Percentiles rank a stretch among this genome's conserved stretches.
Evolutionary conservation across 1,140 invertebrate species (phyloP).

Genomic region (Atta colombica): DNA sequence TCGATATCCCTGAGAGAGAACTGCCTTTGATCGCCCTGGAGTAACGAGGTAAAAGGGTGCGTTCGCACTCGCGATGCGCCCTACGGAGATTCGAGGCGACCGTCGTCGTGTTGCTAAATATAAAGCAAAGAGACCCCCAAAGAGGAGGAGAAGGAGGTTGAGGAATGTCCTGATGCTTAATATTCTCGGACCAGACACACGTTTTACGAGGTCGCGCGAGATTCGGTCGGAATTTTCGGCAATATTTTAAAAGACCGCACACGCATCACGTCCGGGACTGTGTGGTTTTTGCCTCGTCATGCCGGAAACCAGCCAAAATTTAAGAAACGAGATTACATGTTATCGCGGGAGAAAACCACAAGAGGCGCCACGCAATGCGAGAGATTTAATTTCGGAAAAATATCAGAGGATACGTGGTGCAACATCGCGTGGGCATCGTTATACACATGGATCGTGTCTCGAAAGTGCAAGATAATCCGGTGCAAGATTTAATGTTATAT

Average conservation of each 20-base stretch:
- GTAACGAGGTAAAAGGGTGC: slow-evolving; percentile 65
- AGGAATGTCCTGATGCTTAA: slow-evolving; percentile 79
- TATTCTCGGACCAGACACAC: slow-evolving; percentile 73
- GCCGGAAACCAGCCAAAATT: slow-evolving; percentile 36
- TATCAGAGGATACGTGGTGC: not conserved
- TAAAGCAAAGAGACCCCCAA: slow-evolving; percentile 77
- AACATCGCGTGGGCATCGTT: not conserved
- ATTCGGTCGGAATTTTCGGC: slow-evolving; percentile 65
- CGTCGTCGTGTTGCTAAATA: slow-evolving; percentile 79
- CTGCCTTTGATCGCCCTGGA: slow-evolving; percentile 63
- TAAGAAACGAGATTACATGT: not conserved
- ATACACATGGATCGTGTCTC: not conserved
- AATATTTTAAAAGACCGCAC: slow-evolving; percentile 67
- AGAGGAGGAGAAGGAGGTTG: slow-evolving; percentile 59
- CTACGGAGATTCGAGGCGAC: slow-evolving; percentile 71
- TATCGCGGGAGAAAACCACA: not conserved
- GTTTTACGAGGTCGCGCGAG: slow-evolving; percentile 62
- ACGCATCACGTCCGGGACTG: slow-evolving; percentile 23
- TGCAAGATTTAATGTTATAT: slow-evolving; percentile 17
- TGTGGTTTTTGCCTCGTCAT: not conserved
- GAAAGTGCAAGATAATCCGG: not conserved
- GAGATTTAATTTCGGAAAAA: slow-evolving; percentile 27
- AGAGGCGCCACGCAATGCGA: not conserved
- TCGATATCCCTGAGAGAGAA: slow-evolving; percentile 57
- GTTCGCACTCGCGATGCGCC: slow-evolving; percentile 58